These are phyloP conservation scores for Asbolus verrucosus DNA, from an alignment of 1,140 invertebrate genomes.

Conservation along the genomic window DNA sequence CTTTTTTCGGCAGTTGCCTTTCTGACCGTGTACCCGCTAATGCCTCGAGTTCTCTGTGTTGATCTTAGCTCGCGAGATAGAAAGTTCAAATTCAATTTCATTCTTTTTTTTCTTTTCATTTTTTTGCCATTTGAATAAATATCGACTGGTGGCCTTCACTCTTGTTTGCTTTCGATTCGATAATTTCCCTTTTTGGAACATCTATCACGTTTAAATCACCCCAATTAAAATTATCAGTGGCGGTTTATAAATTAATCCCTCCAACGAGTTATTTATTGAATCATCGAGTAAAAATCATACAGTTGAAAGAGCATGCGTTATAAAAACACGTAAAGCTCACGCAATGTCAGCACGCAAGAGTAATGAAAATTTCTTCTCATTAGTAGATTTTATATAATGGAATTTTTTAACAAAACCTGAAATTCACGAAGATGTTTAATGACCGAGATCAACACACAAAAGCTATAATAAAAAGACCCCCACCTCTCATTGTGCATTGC, in stretches of 20 bases:
- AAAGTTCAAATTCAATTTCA: too few relatives aligned
- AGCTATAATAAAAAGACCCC: constrained; percentile 26
- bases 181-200: not conserved
- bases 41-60: too few relatives aligned
- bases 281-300: constrained; percentile 18
- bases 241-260: constrained; percentile 11
- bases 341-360: constrained; percentile 41
- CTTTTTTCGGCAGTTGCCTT: too few relatives aligned
- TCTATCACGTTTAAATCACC: not conserved
- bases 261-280: constrained; percentile 1
- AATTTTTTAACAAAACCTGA: constrained; percentile 33
- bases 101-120: too few relatives aligned
- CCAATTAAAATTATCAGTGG: not conserved
- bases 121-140: too few relatives aligned
- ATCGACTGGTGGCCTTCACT: too few relatives aligned
- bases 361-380: constrained; percentile 42
- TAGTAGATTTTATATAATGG: constrained; percentile 39
- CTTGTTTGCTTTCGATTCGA: too few relatives aligned
- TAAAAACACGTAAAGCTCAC: constrained; percentile 23
- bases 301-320: constrained; percentile 23
- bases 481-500: not conserved
- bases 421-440: constrained; percentile 19
- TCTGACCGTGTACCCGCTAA: too few relatives aligned
- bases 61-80: too few relatives aligned
- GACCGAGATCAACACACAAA: constrained; percentile 30